Percentiles rank a stretch among this genome's conserved stretches.
Evolutionary conservation across 2,113 vertebrate genomes (phyloP).

Genomic region (Rafetus swinhoei): DNA sequence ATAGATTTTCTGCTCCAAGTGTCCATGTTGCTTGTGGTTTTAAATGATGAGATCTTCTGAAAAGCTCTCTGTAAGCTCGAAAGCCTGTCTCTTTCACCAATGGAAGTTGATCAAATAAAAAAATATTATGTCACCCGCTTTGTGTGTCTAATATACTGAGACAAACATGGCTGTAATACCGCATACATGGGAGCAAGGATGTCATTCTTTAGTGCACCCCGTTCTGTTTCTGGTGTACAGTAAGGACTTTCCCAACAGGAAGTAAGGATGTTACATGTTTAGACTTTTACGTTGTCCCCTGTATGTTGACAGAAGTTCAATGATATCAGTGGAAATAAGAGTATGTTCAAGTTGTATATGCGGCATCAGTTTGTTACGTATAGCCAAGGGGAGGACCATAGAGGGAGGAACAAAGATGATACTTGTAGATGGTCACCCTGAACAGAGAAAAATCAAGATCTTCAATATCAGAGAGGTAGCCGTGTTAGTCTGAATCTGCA

Average conservation of each 20-base stretch:
- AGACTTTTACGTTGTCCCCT: neutral
- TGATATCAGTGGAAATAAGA: neutral
- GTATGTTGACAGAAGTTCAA: neutral
- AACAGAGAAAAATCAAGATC: neutral
- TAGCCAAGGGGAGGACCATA: neutral
- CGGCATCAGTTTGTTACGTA: neutral
- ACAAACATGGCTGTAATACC: neutral
- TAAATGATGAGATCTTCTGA: neutral
- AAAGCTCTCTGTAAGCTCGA: neutral
- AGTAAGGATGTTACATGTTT: neutral
- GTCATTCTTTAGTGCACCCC: neutral
- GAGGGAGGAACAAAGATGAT: neutral
- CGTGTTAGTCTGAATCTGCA: no score
- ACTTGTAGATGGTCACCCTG: neutral
- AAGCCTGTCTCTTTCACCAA: neutral
- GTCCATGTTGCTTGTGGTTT: neutral
- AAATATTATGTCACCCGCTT: neutral
- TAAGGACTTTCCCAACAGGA: neutral
- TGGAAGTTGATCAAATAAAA: neutral
- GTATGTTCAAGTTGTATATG: neutral
- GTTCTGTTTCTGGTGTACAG: neutral
- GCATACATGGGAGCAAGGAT: neutral
- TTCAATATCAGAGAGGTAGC: neutral
- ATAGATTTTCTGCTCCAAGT: no score
- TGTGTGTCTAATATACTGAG: neutral